Conservation (phyloP, 2,113 vertebrate species). For the Colinus virginianus region DNA sequence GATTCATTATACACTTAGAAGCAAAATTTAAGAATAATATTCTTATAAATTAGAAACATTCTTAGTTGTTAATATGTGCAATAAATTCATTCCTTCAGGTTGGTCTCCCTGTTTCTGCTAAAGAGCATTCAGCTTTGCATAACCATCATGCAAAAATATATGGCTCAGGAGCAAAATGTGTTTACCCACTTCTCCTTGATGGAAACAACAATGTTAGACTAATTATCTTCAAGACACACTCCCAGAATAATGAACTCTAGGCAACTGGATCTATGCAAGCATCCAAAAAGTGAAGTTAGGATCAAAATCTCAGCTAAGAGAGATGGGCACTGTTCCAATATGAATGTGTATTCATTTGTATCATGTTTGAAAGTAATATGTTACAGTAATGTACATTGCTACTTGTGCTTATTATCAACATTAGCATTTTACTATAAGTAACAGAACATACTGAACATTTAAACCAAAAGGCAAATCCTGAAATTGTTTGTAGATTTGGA, state of each 20-base stretch:
- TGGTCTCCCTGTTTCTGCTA: neutral
- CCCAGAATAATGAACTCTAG: neutral
- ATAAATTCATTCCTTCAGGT: neutral
- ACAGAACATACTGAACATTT: neutral
- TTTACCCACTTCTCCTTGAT: neutral
- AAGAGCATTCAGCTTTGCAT: neutral
- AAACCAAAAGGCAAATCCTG: neutral
- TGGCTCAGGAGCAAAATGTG: neutral
- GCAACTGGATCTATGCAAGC: neutral
- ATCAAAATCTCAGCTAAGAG: neutral
- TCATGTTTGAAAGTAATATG: neutral
- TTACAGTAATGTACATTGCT: neutral
- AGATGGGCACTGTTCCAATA: neutral
- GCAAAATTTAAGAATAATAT: neutral
- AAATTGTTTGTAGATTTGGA: neutral
- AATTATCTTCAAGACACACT: neutral
- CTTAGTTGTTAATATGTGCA: neutral
- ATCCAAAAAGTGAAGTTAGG: neutral
- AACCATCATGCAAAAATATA: neutral
- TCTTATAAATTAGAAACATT: neutral
- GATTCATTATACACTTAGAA: neutral
- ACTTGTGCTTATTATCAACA: neutral
- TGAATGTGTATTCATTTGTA: neutral
- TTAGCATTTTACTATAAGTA: neutral
- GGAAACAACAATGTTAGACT: neutral